A percentile compares a stretch with the other conserved stretches of the same genome.
These are phyloP conservation scores for Phrynocephalus vlangalii DNA, from an alignment of 2,797 vertebrate genomes.

Conservation along the genomic window DNA sequence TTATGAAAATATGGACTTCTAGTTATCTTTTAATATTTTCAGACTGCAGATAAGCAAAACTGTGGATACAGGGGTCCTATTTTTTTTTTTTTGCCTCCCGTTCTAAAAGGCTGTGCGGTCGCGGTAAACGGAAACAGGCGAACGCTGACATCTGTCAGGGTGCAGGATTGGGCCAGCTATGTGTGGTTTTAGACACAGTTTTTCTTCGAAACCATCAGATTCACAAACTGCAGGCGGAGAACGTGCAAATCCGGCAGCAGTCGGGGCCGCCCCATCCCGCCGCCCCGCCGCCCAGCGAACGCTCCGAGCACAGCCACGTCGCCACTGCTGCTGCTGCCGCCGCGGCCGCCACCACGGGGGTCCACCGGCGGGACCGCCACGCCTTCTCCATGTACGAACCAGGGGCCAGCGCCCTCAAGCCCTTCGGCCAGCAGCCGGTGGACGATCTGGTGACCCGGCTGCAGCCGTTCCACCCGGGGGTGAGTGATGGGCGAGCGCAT, in stretches of 20 bases:
- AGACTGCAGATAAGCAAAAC: too few species aligned
- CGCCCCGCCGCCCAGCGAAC: slow-evolving; percentile 74
- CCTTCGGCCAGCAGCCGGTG: slow-evolving; percentile 85
- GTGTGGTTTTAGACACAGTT: too few species aligned
- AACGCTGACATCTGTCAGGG: too few species aligned
- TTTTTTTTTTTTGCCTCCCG: too few species aligned
- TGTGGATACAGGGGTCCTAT: too few species aligned
- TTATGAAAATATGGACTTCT: too few species aligned
- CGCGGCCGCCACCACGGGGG: slow-evolving; percentile 41
- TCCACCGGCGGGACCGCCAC: slow-evolving; percentile 90
- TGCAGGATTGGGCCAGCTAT: too few species aligned
- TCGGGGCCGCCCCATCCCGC: slow-evolving; percentile 75
- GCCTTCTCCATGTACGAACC: slow-evolving; percentile 98
- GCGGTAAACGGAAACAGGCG: too few species aligned
- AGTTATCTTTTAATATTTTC: too few species aligned
- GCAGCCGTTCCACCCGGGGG: slow-evolving; percentile 89
- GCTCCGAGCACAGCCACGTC: slow-evolving; percentile 69
- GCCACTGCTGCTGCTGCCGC: slow-evolving; percentile 45
- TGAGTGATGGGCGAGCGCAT: slow-evolving; percentile 80
- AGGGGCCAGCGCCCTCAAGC: slow-evolving; percentile 84
- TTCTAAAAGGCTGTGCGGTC: too few species aligned
- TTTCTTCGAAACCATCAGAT: slow-evolving; percentile 77
- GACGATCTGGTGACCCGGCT: slow-evolving; percentile 90
- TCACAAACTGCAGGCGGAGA: slow-evolving; percentile 96
- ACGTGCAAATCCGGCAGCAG: slow-evolving; percentile 90